A percentile compares a stretch with the other conserved stretches of the same genome.
These are phyloP conservation scores for Chrosomus eos DNA, from an alignment of 2,797 vertebrate species.

Conservation along the genomic window DNA sequence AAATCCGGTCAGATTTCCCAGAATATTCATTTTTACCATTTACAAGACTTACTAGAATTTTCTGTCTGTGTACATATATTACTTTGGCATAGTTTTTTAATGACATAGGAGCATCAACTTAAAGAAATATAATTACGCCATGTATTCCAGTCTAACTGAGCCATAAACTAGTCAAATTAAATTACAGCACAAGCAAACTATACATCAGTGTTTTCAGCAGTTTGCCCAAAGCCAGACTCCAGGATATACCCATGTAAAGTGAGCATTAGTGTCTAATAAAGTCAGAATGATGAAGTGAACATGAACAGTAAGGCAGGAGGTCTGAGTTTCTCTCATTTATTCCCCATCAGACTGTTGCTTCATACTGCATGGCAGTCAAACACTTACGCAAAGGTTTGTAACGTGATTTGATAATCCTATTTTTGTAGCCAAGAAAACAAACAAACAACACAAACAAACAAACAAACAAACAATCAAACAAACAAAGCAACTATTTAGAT, in stretches of 20 bases:
- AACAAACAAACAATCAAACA: too few relatives aligned
- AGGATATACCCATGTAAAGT: conserved; percentile 18
- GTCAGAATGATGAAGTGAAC: conserved; percentile 42
- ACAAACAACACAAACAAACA: too few relatives aligned
- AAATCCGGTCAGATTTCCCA: background rate
- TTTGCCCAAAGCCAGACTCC: conserved; percentile 4
- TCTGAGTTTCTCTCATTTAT: conserved; percentile 43
- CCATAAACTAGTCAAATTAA: conserved; percentile 4
- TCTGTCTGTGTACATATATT: background rate
- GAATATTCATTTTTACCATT: background rate
- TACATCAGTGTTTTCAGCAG: conserved; percentile 1
- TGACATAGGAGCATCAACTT: conserved; percentile 2
- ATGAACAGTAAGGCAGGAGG: conserved; percentile 50
- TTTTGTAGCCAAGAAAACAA: background rate
- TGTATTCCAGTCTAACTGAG: background rate
- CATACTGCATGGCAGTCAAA: background rate
- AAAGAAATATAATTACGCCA: background rate
- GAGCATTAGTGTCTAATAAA: conserved; percentile 36
- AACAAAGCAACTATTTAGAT: background rate
- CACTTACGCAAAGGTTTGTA: background rate
- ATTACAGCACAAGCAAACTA: conserved; percentile 7
- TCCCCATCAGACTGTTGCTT: conserved; percentile 36
- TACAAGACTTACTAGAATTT: background rate
- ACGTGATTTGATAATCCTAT: background rate
- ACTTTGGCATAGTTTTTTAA: background rate